These are phyloP conservation scores for Micromussa lordhowensis DNA, from an alignment of 92 coral and sea anemone genomes.

Conservation along the genomic window DNA sequence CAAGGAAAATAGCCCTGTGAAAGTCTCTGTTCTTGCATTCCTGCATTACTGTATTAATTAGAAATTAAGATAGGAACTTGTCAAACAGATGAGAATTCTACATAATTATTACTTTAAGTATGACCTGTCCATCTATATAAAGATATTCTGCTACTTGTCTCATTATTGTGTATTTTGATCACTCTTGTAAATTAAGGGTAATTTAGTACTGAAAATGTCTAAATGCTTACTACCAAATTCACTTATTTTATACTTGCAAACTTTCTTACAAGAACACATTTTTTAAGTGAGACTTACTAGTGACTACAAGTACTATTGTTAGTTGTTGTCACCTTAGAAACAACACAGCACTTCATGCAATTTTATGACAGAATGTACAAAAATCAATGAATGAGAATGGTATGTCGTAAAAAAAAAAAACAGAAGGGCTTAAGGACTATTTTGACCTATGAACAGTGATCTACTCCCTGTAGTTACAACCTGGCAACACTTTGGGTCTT, in stretches of 20 bases:
- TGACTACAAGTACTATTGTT: background rate
- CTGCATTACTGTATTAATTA: too few species aligned
- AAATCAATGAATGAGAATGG: background rate
- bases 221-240: background rate
- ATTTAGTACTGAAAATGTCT: background rate
- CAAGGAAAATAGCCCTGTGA: too few species aligned
- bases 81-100: too few species aligned
- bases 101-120: too few species aligned
- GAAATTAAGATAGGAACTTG: too few species aligned
- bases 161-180: background rate
- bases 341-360: too few species aligned
- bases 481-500: background rate
- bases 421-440: background rate
- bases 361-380: background rate
- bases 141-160: background rate
- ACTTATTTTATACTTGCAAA: background rate
- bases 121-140: background rate
- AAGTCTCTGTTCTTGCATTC: too few species aligned
- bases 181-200: too few species aligned
- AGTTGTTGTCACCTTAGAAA: background rate
- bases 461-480: background rate
- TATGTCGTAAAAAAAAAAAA: background rate
- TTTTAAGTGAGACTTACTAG: background rate
- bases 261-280: background rate
- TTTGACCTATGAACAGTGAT: background rate